Conservation (phyloP, 2,888 invertebrate species). For the Drosophila longiperda region DNA sequence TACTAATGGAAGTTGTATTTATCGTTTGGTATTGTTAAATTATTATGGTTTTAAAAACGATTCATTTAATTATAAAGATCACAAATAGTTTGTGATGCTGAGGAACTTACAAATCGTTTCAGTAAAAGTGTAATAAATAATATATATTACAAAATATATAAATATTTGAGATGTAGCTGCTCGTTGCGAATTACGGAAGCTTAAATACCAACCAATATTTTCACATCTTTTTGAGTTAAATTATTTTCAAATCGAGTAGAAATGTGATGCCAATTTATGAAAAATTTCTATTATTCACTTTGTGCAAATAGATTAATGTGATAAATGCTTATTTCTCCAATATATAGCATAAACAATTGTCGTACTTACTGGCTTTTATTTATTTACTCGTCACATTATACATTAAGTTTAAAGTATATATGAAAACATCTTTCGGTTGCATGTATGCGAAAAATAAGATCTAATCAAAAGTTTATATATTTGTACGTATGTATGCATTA, state of each 20-base stretch:
- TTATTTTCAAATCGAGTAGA: not conserved
- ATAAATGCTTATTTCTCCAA: not conserved
- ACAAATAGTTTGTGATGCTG: not conserved
- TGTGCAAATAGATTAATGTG: not conserved
- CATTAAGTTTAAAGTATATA: conserved; percentile 38
- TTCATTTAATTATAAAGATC: not conserved
- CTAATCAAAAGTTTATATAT: conserved; percentile 21
- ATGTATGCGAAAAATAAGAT: conserved; percentile 30
- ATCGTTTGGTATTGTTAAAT: not conserved
- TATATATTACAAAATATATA: not conserved
- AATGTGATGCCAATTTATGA: not conserved
- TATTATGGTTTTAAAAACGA: not conserved
- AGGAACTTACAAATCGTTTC: not conserved
- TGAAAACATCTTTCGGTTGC: conserved; percentile 36
- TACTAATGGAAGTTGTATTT: not conserved
- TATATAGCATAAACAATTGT: not conserved
- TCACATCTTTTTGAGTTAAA: not conserved
- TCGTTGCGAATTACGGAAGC: not conserved
- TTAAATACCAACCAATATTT: not conserved
- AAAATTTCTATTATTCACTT: not conserved
- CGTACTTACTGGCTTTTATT: conserved; percentile 54
- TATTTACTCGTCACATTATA: conserved; percentile 58
- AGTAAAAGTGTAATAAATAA: not conserved
- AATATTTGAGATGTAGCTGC: not conserved
- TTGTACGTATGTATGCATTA: conserved; percentile 41